phyloP scores from a whole-genome alignment of 2,888 invertebrate species.

The Parnassius mnemosyne region DNA sequence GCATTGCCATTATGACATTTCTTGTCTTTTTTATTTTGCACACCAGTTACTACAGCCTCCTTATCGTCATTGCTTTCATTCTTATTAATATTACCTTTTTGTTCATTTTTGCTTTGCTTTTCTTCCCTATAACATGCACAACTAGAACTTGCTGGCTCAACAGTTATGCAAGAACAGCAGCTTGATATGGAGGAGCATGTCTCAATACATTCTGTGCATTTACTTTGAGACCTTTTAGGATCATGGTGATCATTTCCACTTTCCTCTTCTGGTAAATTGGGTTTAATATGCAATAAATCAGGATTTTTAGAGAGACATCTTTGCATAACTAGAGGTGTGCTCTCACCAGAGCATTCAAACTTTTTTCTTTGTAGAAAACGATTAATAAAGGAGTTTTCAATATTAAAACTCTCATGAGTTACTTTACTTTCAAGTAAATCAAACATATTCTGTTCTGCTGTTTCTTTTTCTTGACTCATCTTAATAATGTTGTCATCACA shows the following conservation, averaged over 20 bases:
- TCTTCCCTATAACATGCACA: slow-evolving; percentile 16
- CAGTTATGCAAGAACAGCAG: slow-evolving; percentile 67
- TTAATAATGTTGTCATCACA: slow-evolving; percentile 54
- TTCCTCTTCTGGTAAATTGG: slow-evolving; percentile 45
- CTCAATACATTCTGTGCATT: slow-evolving; percentile 60
- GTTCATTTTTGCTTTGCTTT: slow-evolving; percentile 27
- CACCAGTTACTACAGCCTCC: slow-evolving; percentile 27
- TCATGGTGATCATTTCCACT: slow-evolving; percentile 51
- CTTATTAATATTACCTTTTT: slow-evolving; percentile 34
- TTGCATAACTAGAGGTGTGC: slow-evolving; percentile 66
- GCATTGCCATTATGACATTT: slow-evolving; percentile 50
- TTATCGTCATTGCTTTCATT: slow-evolving; percentile 32
- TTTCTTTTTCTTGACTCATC: slow-evolving; percentile 63
- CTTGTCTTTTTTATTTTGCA: slow-evolving; percentile 41
- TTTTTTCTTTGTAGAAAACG: slow-evolving; percentile 69
- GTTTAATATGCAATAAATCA: slow-evolving; percentile 55
- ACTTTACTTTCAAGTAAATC: slow-evolving; percentile 89
- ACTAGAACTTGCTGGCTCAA: slow-evolving; percentile 40
- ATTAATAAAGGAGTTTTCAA: slow-evolving; percentile 83
- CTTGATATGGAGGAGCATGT: slow-evolving; percentile 57
- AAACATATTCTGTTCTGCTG: slow-evolving; percentile 86
- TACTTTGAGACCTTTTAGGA: slow-evolving; percentile 53
- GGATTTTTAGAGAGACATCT: slow-evolving; percentile 63
- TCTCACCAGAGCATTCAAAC: slow-evolving; percentile 64
- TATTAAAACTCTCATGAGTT: slow-evolving; percentile 85